phyloP scores from a whole-genome alignment of 1,140 invertebrate species.

The Dreissena rostriformis region DNA sequence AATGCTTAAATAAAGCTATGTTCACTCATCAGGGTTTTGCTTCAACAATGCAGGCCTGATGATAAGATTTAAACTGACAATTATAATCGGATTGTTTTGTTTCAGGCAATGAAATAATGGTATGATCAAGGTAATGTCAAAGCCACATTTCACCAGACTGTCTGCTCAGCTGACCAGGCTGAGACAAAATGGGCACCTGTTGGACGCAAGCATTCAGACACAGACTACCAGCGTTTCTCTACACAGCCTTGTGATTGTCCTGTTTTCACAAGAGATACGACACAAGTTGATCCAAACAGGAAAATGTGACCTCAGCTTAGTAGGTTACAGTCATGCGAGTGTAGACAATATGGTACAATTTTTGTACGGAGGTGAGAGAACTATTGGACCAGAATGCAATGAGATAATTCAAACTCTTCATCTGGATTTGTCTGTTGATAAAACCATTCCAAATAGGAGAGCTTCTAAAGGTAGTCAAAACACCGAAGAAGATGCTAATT shows the following conservation, averaged over 20 bases:
- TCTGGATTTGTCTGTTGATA: constrained; percentile 33
- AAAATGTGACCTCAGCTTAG: neutral
- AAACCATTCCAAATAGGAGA: constrained; percentile 33
- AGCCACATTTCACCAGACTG: constrained; percentile 19
- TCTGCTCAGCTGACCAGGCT: constrained; percentile 13
- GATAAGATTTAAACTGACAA: no score
- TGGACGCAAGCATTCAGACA: constrained; percentile 13
- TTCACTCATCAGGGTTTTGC: no score
- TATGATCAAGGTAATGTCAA: constrained; percentile 16
- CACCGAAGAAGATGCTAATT: constrained; percentile 10
- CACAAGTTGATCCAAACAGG: neutral
- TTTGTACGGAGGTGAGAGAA: constrained; percentile 34
- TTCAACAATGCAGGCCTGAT: no score
- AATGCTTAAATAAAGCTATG: no score
- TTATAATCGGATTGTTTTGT: no score
- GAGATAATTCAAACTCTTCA: constrained; percentile 36
- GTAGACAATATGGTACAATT: constrained; percentile 39
- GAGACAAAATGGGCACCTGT: constrained; percentile 3
- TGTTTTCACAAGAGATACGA: constrained; percentile 26
- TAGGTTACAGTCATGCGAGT: constrained; percentile 7
- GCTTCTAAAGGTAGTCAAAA: constrained; percentile 26
- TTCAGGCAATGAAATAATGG: no score
- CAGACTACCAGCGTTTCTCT: neutral
- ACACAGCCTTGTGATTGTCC: constrained; percentile 9
- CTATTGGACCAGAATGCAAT: neutral